Evolutionary conservation across 2,113 vertebrate genomes (phyloP).

Genomic region (Perccottus glenii): DNA sequence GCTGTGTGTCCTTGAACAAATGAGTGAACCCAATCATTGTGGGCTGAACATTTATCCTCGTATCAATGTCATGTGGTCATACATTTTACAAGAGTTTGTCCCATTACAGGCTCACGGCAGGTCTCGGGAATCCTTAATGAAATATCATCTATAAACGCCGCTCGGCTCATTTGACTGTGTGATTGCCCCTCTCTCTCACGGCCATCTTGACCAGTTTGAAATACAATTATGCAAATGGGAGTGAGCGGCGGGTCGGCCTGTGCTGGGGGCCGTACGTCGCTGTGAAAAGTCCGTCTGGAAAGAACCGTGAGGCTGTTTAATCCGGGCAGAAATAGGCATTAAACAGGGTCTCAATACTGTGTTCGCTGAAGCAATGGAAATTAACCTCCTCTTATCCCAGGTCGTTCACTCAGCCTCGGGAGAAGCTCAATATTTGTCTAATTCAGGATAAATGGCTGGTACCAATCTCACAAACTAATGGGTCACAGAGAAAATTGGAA

Average conservation of each 20-base stretch:
- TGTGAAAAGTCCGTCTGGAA: not conserved
- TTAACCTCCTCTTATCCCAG: not conserved
- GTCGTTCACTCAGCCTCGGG: not conserved
- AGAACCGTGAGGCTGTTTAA: not conserved
- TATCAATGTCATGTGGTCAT: constrained; percentile 26
- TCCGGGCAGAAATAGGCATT: constrained; percentile 23
- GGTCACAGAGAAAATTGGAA: not conserved
- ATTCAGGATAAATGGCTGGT: constrained; percentile 7
- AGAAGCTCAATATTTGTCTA: not conserved
- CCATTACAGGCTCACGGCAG: not conserved
- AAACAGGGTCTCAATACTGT: constrained; percentile 7
- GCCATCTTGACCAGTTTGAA: constrained; percentile 37
- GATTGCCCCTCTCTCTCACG: constrained; percentile 30
- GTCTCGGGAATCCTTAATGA: constrained; percentile 12
- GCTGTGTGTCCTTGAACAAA: not conserved
- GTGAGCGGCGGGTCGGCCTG: constrained; percentile 11
- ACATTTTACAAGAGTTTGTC: constrained; percentile 13
- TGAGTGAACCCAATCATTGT: constrained; percentile 9
- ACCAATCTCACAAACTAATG: not conserved
- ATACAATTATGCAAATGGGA: constrained; percentile 47
- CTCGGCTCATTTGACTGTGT: constrained; percentile 35
- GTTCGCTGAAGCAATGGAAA: not conserved
- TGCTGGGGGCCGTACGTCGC: constrained; percentile 3
- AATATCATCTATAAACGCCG: constrained; percentile 18
- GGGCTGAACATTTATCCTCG: not conserved